These are phyloP conservation scores for Triplophysa yarkandensis DNA, from an alignment of 2,797 vertebrate genomes.

Conservation along the genomic window DNA sequence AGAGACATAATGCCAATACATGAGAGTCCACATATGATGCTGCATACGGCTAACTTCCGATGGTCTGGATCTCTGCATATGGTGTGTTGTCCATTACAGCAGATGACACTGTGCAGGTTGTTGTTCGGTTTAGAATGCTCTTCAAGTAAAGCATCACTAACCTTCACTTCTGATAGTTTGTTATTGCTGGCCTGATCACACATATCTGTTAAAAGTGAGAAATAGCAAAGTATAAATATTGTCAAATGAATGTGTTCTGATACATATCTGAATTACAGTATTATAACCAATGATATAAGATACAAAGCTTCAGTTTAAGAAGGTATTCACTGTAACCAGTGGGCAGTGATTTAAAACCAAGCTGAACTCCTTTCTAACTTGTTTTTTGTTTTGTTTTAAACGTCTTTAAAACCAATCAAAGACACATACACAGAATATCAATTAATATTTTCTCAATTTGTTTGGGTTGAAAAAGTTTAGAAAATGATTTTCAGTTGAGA, in stretches of 20 bases:
- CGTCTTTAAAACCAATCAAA: background rate
- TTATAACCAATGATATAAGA: too few species aligned
- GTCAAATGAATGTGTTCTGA: background rate
- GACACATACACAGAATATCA: background rate
- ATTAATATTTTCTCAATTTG: background rate
- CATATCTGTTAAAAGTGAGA: conserved; percentile 30
- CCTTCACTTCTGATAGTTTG: background rate
- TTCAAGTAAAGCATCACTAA: background rate
- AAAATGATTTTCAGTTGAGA: background rate
- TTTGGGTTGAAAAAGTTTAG: background rate
- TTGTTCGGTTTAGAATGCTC: background rate
- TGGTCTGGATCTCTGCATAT: conserved; percentile 49
- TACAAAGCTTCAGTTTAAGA: background rate
- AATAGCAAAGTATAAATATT: background rate
- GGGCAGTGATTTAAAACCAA: conserved; percentile 19
- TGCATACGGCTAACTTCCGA: conserved; percentile 76
- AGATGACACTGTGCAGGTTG: background rate
- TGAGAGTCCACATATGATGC: conserved; percentile 84
- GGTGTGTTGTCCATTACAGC: accelerated
- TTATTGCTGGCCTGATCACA: background rate
- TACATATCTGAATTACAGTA: background rate
- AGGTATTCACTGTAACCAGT: background rate
- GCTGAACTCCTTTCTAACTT: background rate
- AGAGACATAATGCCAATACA: conserved; percentile 81
- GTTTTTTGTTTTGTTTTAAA: background rate